These are phyloP conservation scores for Cheilosia soror DNA, from an alignment of 2,888 invertebrate genomes.

Conservation along the genomic window DNA sequence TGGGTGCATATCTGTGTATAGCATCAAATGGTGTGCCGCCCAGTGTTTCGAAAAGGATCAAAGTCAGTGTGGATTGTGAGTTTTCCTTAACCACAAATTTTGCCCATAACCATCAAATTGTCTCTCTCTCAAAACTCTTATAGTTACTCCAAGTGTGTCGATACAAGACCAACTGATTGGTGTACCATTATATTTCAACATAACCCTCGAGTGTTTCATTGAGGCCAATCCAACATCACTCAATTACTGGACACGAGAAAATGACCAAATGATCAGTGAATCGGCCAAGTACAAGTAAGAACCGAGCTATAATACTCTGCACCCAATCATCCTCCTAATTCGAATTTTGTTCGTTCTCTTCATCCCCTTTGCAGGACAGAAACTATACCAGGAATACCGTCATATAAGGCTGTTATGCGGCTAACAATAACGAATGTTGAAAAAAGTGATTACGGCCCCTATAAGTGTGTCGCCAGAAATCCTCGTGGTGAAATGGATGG, in stretches of 20 bases:
- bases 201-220: conserved; percentile 94
- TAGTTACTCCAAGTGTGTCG: conserved; percentile 97
- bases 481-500: conserved; percentile 96
- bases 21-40: conserved; percentile 94
- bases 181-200: conserved; percentile 91
- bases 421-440: conserved; percentile 92
- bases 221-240: conserved; percentile 96
- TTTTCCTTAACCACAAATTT: conserved; percentile 79
- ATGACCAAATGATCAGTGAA: conserved; percentile 95
- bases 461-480: conserved; percentile 94
- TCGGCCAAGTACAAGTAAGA: conserved; percentile 89
- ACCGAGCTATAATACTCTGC: background rate
- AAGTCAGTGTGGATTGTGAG: conserved; percentile 97
- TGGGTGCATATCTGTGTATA: conserved; percentile 96
- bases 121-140: background rate
- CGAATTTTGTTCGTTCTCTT: conserved; percentile 12
- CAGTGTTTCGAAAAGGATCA: conserved; percentile 94
- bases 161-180: conserved; percentile 96
- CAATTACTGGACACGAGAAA: conserved; percentile 95
- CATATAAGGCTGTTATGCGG: conserved; percentile 95
- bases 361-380: conserved; percentile 85
- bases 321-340: background rate
- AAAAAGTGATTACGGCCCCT: conserved; percentile 92
- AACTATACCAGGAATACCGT: conserved; percentile 88
- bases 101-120: background rate